Evolutionary conservation across 2,113 vertebrate species (phyloP).

Genomic region (Baryphthengus martii): DNA sequence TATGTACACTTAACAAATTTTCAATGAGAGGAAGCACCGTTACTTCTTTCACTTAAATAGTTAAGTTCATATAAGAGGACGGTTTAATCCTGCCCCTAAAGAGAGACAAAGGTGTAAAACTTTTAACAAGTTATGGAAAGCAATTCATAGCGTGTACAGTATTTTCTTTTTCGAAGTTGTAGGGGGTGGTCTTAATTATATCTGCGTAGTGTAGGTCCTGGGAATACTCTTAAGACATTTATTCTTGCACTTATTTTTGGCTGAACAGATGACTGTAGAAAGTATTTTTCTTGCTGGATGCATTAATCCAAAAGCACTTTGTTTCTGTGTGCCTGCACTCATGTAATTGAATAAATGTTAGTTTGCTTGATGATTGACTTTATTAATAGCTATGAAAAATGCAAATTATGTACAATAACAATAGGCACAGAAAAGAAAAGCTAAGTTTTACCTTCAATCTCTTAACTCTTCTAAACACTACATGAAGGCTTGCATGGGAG

Average conservation of each 20-base stretch:
- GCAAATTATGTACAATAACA: neutral
- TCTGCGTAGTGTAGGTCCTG: neutral
- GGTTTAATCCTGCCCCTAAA: neutral
- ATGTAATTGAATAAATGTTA: neutral
- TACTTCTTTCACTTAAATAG: neutral
- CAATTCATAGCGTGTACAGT: neutral
- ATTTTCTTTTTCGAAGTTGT: neutral
- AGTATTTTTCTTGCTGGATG: neutral
- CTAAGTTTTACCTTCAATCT: neutral
- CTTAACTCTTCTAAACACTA: neutral
- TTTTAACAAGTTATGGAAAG: neutral
- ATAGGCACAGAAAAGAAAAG: neutral
- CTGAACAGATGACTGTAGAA: neutral
- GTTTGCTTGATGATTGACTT: neutral
- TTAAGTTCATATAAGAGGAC: neutral
- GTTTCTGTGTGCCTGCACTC: neutral
- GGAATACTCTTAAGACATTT: neutral
- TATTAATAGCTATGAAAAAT: neutral
- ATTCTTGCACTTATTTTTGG: neutral
- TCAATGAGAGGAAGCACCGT: neutral
- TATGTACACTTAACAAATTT: neutral
- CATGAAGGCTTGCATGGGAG: neutral
- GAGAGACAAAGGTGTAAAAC: neutral
- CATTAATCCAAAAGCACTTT: constrained; percentile 9
- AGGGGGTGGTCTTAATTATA: neutral